A percentile compares a stretch with the other conserved stretches of the same genome.
phyloP scores from a whole-genome alignment of 2,113 vertebrate species.

The Onychorhynchus coronatus region DNA sequence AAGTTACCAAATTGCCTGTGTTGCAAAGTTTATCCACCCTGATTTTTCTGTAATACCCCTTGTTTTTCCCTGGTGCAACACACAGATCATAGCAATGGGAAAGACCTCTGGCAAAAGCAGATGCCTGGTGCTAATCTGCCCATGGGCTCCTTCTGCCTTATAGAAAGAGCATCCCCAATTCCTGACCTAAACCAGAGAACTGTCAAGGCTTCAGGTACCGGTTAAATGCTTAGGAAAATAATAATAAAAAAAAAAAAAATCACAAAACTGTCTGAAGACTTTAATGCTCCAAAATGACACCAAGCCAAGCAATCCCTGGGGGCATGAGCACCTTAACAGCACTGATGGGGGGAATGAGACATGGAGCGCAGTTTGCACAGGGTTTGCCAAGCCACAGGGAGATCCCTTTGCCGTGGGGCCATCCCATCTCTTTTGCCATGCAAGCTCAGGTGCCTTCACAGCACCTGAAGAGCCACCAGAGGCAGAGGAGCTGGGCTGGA shows the following conservation, averaged over 20 bases:
- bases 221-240: not conserved
- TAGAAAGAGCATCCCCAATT: accelerated
- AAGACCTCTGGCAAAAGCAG: not conserved
- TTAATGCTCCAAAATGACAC: not conserved
- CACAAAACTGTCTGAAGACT: not conserved
- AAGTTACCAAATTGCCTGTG: not conserved
- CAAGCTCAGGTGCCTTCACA: not conserved
- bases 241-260: not conserved
- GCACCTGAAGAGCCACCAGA: accelerated
- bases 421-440: not conserved
- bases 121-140: not conserved
- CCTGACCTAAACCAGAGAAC: not conserved
- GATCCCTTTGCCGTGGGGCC: not conserved
- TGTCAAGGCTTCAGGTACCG: not conserved
- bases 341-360: accelerated
- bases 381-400: not conserved
- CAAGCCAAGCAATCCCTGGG: accelerated
- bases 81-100: accelerated
- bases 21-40: not conserved
- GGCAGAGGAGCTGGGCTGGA: not conserved
- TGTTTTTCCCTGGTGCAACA: not conserved
- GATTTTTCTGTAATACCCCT: not conserved
- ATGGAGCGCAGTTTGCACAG: not conserved
- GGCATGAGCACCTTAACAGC: accelerated
- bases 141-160: accelerated